These are phyloP conservation scores for Stenolophus ochropezus DNA, from an alignment of 2,888 invertebrate species.

Conservation along the genomic window DNA sequence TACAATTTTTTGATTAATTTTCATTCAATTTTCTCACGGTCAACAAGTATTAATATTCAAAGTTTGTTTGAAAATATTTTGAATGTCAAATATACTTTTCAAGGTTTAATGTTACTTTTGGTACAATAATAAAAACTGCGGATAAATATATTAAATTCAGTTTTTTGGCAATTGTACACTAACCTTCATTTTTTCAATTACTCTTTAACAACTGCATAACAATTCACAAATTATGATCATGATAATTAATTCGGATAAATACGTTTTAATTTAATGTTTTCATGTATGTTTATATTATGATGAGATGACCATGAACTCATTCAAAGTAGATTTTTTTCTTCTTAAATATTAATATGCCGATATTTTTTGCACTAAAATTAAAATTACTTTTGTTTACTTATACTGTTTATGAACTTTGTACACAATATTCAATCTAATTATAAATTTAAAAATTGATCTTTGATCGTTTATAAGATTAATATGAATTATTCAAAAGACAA, in stretches of 20 bases:
- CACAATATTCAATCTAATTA: neutral
- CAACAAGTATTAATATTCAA: conserved; percentile 6
- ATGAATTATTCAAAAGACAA: neutral
- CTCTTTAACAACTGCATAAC: neutral
- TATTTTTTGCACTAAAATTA: neutral
- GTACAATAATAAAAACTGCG: neutral
- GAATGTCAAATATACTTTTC: neutral
- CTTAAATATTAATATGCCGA: neutral
- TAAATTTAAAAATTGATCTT: neutral
- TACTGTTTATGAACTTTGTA: neutral
- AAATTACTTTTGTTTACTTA: neutral
- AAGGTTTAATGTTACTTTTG: neutral
- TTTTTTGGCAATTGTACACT: conserved; percentile 14
- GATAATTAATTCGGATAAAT: neutral
- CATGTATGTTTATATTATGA: neutral
- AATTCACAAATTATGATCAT: neutral
- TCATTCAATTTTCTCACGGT: neutral
- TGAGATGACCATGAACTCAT: neutral
- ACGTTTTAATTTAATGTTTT: neutral
- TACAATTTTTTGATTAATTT: neutral
- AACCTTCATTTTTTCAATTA: conserved; percentile 39
- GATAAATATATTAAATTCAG: neutral
- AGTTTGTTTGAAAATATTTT: neutral
- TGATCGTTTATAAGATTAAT: neutral
- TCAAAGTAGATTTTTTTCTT: neutral